Conservation (phyloP, 2,113 vertebrate genomes). For the Epinephelus fuscoguttatus region DNA sequence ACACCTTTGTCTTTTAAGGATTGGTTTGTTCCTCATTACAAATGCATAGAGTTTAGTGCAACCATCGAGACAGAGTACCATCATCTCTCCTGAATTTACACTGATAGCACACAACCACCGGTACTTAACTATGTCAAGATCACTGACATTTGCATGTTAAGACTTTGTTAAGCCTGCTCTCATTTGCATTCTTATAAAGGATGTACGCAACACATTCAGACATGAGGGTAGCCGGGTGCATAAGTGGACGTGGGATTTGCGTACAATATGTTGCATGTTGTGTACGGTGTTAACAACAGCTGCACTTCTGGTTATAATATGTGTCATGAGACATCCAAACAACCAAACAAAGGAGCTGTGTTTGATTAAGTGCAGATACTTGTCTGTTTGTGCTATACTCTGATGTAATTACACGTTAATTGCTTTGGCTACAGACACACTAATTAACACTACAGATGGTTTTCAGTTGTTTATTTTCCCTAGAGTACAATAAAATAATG, state of each 20-base stretch:
- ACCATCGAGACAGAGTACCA: background rate
- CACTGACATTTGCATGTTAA: constrained; percentile 14
- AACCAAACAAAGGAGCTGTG: no score
- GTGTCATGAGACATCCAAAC: background rate
- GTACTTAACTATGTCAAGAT: background rate
- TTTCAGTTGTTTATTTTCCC: no score
- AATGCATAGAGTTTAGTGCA: constrained; percentile 15
- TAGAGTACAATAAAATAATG: no score
- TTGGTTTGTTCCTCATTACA: background rate
- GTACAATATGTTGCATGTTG: background rate
- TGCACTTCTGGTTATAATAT: background rate
- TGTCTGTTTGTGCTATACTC: no score
- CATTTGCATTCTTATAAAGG: constrained; percentile 42
- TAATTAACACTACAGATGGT: no score
- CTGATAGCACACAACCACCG: background rate
- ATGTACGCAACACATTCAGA: background rate
- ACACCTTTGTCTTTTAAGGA: background rate
- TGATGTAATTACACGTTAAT: no score
- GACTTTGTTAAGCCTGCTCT: background rate
- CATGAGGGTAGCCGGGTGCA: background rate
- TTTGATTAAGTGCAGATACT: no score
- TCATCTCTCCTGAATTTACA: background rate
- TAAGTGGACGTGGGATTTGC: background rate
- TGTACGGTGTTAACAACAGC: background rate
- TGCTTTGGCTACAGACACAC: no score